A percentile compares a stretch with the other conserved stretches of the same genome.
Conservation (phyloP, 2,888 invertebrate species). For the Galerucella nymphaeae region DNA sequence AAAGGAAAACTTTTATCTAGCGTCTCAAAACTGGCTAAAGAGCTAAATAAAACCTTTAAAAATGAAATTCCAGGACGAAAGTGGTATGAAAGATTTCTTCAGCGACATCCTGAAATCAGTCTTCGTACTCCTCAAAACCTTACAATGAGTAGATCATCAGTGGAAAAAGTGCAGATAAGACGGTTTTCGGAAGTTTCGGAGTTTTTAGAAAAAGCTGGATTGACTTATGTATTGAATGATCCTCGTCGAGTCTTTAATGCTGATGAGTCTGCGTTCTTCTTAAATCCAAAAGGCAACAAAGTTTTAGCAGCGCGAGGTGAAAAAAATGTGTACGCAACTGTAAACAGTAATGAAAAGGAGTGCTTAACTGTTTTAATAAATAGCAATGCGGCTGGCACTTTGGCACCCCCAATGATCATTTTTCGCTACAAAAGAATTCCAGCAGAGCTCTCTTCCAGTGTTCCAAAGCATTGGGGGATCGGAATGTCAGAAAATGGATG, state of each 20-base stretch:
- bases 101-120: conserved; percentile 18
- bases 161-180: conserved; percentile 2
- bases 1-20: conserved; percentile 17
- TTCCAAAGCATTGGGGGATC: conserved; percentile 29
- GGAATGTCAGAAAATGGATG: conserved; percentile 26
- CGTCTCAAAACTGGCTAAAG: conserved; percentile 11
- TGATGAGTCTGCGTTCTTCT: conserved; percentile 28
- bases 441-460: conserved; percentile 22
- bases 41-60: conserved; percentile 16
- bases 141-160: conserved; percentile 17
- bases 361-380: conserved; percentile 25
- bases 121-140: conserved; percentile 18
- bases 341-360: conserved; percentile 29
- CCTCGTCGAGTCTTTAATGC: conserved; percentile 28
- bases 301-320: conserved; percentile 14
- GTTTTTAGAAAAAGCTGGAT: conserved; percentile 14
- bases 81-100: conserved; percentile 16
- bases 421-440: conserved; percentile 23
- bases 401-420: conserved; percentile 8
- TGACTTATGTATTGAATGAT: conserved; percentile 21
- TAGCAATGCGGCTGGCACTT: conserved; percentile 15
- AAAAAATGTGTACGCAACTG: conserved; percentile 22
- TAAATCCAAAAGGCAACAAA: conserved; percentile 25
- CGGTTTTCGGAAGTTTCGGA: conserved; percentile 17
- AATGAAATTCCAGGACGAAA: conserved; percentile 1